phyloP scores from a whole-genome alignment of 2,888 invertebrate species.

The Phrixothrix hirtus region DNA sequence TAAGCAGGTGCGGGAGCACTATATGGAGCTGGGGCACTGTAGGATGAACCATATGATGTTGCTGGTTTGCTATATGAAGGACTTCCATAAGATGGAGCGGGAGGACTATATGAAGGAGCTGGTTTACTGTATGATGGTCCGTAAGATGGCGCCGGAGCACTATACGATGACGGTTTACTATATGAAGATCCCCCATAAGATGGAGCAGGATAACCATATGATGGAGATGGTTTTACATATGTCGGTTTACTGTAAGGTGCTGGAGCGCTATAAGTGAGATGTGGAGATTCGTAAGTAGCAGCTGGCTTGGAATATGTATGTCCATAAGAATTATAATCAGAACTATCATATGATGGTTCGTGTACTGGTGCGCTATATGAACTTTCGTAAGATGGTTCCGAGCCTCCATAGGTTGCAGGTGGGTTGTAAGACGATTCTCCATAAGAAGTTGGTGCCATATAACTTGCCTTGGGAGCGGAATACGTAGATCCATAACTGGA shows the following conservation, averaged over 20 bases:
- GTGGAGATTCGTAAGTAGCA: background rate
- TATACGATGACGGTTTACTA: conserved; percentile 15
- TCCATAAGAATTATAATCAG: conserved; percentile 28
- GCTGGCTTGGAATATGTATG: conserved; percentile 31
- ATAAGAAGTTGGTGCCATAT: background rate
- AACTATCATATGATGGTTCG: conserved; percentile 30
- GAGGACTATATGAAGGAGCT: conserved; percentile 26
- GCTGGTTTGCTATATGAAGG: conserved; percentile 23
- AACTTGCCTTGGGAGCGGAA: conserved; percentile 6
- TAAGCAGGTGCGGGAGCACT: conserved; percentile 20
- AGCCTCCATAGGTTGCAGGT: conserved; percentile 32
- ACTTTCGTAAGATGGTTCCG: conserved; percentile 27
- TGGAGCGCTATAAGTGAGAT: conserved; percentile 16
- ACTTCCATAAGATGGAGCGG: conserved; percentile 28
- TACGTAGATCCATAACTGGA: conserved; percentile 14
- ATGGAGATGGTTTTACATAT: background rate
- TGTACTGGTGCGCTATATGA: too few species aligned
- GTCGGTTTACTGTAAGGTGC: conserved; percentile 27
- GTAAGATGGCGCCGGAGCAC: conserved; percentile 18
- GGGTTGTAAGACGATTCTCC: conserved; percentile 16
- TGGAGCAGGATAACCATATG: conserved; percentile 23
- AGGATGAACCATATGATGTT: conserved; percentile 24
- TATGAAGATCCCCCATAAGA: conserved; percentile 12
- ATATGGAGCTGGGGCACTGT: conserved; percentile 27
- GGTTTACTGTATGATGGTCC: conserved; percentile 25